A percentile compares a stretch with the other conserved stretches of the same genome.
phyloP scores from a whole-genome alignment of 1,140 invertebrate genomes.

The Phymastichus coffea region DNA sequence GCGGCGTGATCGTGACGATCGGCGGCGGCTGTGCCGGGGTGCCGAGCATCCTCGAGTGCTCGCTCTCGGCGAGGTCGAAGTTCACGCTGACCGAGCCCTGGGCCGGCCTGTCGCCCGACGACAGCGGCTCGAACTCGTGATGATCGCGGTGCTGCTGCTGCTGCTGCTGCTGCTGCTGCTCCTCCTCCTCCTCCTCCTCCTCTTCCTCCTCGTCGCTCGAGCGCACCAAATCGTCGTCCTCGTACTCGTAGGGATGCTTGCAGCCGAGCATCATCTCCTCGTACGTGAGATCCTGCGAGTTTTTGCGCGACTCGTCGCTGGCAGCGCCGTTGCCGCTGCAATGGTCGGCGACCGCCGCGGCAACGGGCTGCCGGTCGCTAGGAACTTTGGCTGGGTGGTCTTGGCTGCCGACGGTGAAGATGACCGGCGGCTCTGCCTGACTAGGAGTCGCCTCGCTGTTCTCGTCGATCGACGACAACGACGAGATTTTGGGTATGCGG shows the following conservation, averaged over 20 bases:
- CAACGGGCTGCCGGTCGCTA: not conserved
- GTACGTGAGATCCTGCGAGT: slow-evolving; percentile 44
- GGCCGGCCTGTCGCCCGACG: not conserved
- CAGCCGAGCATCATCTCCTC: slow-evolving; percentile 24
- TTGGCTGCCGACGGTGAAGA: slow-evolving; percentile 47
- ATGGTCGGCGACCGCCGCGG: slow-evolving; percentile 31
- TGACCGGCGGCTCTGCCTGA: slow-evolving; percentile 34
- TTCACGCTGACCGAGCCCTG: slow-evolving; percentile 17
- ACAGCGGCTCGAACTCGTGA: not conserved
- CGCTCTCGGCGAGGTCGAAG: slow-evolving; percentile 12
- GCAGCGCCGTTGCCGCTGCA: slow-evolving; percentile 31
- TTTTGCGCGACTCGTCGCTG: slow-evolving; percentile 33
- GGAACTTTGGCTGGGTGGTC: not conserved
- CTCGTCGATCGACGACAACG: slow-evolving; percentile 53
- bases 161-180: not conserved
- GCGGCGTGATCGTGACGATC: slow-evolving; percentile 56
- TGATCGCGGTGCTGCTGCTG: not conserved
- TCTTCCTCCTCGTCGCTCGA: slow-evolving; percentile 9
- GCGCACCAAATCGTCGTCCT: not conserved
- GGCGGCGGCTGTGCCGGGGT: slow-evolving; percentile 36
- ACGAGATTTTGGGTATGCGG: slow-evolving; percentile 50
- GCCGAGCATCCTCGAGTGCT: slow-evolving; percentile 2
- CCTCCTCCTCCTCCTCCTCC: not conserved
- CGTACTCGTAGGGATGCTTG: slow-evolving; percentile 24
- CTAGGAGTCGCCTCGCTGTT: slow-evolving; percentile 46